Base-by-base conservation (phyloP, 2,888 invertebrate species). In the Caenorhabditis auriculariae region DNA sequence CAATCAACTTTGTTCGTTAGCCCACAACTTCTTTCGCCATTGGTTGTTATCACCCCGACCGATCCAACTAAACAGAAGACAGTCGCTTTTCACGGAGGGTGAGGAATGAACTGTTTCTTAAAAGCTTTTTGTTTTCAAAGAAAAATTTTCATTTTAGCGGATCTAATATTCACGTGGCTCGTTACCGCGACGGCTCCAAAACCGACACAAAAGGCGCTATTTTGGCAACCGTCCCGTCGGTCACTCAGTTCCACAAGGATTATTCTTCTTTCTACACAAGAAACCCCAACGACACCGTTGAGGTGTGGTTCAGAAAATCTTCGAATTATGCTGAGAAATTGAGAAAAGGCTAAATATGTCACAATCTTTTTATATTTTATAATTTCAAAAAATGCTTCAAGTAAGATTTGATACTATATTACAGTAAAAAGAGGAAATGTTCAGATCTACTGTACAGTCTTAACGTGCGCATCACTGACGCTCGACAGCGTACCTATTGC, bases 91-190 rank as follows among this genome's bases (percentile, higher is more conserved):
- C n/a, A n/a, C n/a, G n/a, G n/a, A n/a, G n/a, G n/a, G n/a, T n/a
- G n/a, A n/a, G n/a, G n/a, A n/a, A n/a, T n/a, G n/a, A n/a, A n/a
- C n/a, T n/a, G n/a, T n/a, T n/a, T n/a, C n/a, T n/a, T n/a, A n/a
- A n/a, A n/a, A n/a, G n/a, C n/a, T n/a, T n/a, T n/a, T n/a, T n/a
- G n/a, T n/a, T n/a, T n/a, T n/a, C n/a, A n/a, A n/a, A n/a, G n/a
- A n/a, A n/a, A n/a, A n/a, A n/a, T n/a, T n/a, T n/a, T n/a, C 2
- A 7, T 42, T 69, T 44, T 35, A 69, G 69, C 38, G 59, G 58
- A n/a, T 55, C 69, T 2, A 54, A 66, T 28, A 52, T 62, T 15
- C 66, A 69, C 45, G 53, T 69, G 15, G 63, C 63, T 12, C 52
- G 66, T 28, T 50, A 60, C 37, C 66, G 54, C 37, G 63, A 69